Conservation (phyloP, 2,113 vertebrate genomes). For the Forbesichthys agassizii region DNA sequence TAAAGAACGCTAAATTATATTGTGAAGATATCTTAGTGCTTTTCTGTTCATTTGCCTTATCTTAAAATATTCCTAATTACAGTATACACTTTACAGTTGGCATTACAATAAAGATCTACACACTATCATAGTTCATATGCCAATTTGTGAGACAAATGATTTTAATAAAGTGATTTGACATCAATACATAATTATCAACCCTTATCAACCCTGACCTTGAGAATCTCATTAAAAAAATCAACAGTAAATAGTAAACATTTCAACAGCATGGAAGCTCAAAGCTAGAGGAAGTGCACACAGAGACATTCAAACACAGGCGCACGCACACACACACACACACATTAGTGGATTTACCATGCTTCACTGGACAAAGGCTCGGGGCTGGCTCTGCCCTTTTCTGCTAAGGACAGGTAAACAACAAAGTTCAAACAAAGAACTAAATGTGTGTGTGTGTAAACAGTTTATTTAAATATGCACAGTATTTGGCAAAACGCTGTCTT, state of each 20-base stretch:
- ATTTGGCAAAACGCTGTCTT: background rate
- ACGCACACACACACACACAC: background rate
- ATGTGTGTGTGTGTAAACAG: background rate
- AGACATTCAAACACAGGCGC: background rate
- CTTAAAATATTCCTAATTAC: no score
- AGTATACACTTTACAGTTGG: no score
- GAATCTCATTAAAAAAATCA: slow-evolving; percentile 47
- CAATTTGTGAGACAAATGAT: slow-evolving; percentile 5
- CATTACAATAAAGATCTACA: no score
- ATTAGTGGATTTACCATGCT: background rate
- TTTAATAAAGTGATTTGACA: background rate
- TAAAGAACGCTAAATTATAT: no score
- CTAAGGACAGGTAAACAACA: background rate
- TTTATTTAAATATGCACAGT: background rate
- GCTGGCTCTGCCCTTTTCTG: background rate
- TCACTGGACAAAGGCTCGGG: background rate
- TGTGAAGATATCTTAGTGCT: no score
- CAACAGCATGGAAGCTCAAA: slow-evolving; percentile 20
- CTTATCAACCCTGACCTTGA: slow-evolving; percentile 25
- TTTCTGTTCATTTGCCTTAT: no score
- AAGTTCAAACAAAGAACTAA: background rate
- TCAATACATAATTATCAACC: background rate
- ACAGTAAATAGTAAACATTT: slow-evolving; percentile 28
- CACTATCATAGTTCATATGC: no score
- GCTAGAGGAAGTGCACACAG: slow-evolving; percentile 1